A percentile compares a stretch with the other conserved stretches of the same genome.
Conservation (phyloP, 2,113 vertebrate species). For the Colistium nudipinnis region DNA sequence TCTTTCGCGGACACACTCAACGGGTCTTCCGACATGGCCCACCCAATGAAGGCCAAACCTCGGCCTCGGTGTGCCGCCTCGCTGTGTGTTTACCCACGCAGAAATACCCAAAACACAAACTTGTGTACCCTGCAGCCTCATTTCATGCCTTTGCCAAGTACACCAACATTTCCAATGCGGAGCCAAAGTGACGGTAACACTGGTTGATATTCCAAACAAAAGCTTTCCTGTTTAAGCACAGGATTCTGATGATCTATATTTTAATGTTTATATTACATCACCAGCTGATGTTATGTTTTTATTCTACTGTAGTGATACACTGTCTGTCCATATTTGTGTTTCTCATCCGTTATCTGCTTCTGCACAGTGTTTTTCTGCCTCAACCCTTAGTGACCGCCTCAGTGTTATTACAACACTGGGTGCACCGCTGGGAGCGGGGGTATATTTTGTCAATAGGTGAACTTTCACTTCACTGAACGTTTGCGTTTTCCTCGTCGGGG, state of each 20-base stretch:
- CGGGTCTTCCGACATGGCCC: conserved; percentile 8
- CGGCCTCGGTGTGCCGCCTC: conserved; percentile 17
- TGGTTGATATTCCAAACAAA: background rate
- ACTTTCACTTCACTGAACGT: conserved; percentile 3
- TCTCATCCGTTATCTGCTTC: conserved; percentile 14
- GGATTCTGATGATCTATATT: background rate
- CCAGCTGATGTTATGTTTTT: background rate
- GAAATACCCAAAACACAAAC: conserved; percentile 29
- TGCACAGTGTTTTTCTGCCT: conserved; percentile 17
- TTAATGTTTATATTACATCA: background rate
- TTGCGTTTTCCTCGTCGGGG: conserved; percentile 21
- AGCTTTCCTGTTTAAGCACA: background rate
- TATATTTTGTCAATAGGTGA: conserved; percentile 22
- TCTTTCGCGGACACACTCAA: conserved; percentile 6
- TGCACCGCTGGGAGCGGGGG: background rate
- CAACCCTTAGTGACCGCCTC: conserved; percentile 23
- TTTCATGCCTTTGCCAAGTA: conserved; percentile 23
- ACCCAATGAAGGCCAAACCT: conserved; percentile 34
- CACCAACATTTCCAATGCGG: background rate
- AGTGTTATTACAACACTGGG: conserved; percentile 30
- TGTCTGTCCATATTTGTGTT: background rate
- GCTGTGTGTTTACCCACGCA: conserved; percentile 11
- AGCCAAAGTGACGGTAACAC: conserved; percentile 12
- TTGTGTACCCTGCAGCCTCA: conserved; percentile 17
- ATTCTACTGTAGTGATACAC: background rate